Conservation (phyloP, 2,888 invertebrate genomes). For the Agrotis segetum region DNA sequence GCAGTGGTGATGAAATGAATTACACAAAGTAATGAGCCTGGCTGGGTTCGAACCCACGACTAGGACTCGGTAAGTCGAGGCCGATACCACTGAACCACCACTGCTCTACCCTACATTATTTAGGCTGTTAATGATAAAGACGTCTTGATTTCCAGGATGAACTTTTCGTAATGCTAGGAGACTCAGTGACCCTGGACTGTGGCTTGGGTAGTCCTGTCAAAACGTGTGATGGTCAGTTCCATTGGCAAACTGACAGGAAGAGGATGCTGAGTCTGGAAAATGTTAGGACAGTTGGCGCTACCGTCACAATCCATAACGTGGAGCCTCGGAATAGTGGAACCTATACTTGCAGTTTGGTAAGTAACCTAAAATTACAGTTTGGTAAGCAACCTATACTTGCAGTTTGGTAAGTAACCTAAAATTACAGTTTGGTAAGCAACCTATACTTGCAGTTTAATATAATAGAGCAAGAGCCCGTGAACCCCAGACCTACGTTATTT, state of each 20-base stretch:
- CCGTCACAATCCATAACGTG: constrained; percentile 63
- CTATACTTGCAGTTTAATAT: too few species aligned
- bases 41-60: too few species aligned
- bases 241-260: constrained; percentile 68
- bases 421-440: too few species aligned
- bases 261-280: constrained; percentile 69
- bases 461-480: too few species aligned
- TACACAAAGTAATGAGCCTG: too few species aligned
- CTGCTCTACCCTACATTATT: too few species aligned
- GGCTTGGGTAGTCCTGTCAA: constrained; percentile 5
- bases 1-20: too few species aligned
- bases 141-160: constrained; percentile 69
- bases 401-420: too few species aligned
- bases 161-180: constrained; percentile 69
- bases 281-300: constrained; percentile 61
- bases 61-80: too few species aligned
- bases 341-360: constrained; percentile 73
- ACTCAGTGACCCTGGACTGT: constrained; percentile 69
- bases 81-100: too few species aligned
- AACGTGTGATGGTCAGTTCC: constrained; percentile 24
- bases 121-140: neutral
- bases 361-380: neutral
- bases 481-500: too few species aligned
- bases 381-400: too few species aligned
- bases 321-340: constrained; percentile 69